Percentiles rank a stretch among this genome's conserved stretches.
These are phyloP conservation scores for Campoplex capitator DNA, from an alignment of 2,888 invertebrate genomes.

Conservation along the genomic window DNA sequence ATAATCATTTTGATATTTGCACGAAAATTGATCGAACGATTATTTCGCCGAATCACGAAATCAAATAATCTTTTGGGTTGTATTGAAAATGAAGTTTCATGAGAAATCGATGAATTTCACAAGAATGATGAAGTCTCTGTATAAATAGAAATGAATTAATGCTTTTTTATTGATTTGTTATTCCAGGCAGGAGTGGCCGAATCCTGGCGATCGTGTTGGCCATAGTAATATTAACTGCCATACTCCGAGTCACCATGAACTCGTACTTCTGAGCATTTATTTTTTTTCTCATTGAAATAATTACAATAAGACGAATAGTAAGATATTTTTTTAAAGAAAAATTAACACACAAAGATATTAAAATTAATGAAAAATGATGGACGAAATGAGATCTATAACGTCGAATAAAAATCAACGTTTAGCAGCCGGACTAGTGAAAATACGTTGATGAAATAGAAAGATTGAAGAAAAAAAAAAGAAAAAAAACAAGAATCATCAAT, in stretches of 20 bases:
- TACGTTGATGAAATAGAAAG: not conserved
- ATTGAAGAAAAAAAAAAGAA: not conserved
- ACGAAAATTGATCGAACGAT: not conserved
- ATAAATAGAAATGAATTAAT: not conserved
- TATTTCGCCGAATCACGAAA: not conserved
- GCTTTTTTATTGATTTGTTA: not conserved
- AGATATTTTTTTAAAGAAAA: slow-evolving; percentile 23
- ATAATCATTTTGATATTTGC: not conserved
- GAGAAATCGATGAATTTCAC: not conserved
- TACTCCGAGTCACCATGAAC: slow-evolving; percentile 50
- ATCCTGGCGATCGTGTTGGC: slow-evolving; percentile 47
- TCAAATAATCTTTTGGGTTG: not conserved
- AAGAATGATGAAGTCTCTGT: not conserved
- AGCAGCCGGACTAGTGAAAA: not conserved
- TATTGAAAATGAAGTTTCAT: not conserved
- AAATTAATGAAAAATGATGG: not conserved
- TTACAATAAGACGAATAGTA: slow-evolving; percentile 1
- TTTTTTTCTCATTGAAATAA: not conserved
- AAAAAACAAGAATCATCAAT: not conserved
- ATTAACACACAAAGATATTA: not conserved
- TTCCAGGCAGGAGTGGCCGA: slow-evolving; percentile 54
- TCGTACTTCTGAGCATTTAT: slow-evolving; percentile 34
- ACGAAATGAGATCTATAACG: not conserved
- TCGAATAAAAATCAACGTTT: not conserved
- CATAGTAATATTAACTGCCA: slow-evolving; percentile 49